These are phyloP conservation scores for Irena cyanogastra DNA, from an alignment of 2,113 vertebrate genomes.

Conservation along the genomic window DNA sequence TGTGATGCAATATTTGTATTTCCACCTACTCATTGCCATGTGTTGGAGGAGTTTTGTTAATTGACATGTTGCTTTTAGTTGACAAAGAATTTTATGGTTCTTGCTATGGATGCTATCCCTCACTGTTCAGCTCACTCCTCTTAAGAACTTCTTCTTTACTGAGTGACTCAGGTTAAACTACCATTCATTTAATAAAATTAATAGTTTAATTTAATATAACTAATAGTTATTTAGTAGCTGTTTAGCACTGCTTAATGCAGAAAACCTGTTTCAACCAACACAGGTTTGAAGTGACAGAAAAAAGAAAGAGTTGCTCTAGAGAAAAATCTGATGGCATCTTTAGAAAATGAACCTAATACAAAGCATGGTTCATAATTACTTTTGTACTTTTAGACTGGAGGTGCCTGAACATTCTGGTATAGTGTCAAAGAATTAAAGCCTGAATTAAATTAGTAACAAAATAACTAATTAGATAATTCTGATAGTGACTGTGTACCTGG, in stretches of 20 bases:
- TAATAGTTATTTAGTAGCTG: neutral
- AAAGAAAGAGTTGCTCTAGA: neutral
- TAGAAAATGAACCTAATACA: neutral
- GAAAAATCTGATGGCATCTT: neutral
- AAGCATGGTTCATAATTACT: neutral
- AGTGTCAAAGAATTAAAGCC: neutral
- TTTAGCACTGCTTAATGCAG: neutral
- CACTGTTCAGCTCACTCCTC: neutral
- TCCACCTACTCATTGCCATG: fast-evolving
- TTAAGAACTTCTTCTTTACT: neutral
- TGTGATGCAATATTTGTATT: neutral
- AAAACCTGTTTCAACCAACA: neutral
- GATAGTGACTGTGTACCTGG: neutral
- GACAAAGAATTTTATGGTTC: neutral
- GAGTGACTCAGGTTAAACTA: neutral
- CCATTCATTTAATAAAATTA: neutral
- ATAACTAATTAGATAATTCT: neutral
- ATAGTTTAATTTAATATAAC: neutral
- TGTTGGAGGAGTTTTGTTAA: neutral
- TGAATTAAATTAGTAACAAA: neutral
- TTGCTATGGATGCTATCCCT: neutral
- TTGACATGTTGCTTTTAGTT: neutral
- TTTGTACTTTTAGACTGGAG: neutral
- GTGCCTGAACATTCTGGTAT: neutral
- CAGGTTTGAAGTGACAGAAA: neutral